Conservation (phyloP, 2,113 vertebrate species). For the Phoxinus phoxinus region DNA sequence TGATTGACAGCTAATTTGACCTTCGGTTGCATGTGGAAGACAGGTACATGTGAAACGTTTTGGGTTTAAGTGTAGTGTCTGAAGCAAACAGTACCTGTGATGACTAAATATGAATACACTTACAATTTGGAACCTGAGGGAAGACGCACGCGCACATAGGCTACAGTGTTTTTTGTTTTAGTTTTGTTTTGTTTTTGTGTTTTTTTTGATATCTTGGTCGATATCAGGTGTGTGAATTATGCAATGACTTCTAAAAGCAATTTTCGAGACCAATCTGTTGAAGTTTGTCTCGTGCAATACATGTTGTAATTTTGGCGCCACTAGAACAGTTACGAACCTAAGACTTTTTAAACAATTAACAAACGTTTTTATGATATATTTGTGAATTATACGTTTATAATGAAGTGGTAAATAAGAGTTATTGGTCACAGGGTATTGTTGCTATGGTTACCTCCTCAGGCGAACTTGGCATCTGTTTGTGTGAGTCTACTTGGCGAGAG, state of each 20-base stretch:
- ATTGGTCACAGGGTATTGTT: not conserved
- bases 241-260: not conserved
- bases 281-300: not conserved
- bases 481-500: not conserved
- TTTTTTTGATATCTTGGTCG: too few species aligned
- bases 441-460: slow-evolving; percentile 16
- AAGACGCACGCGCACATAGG: not conserved
- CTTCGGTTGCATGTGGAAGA: slow-evolving; percentile 20
- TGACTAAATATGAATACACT: not conserved
- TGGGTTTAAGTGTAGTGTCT: not conserved
- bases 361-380: not conserved
- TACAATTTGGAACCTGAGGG: not conserved
- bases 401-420: not conserved
- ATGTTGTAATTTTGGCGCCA: not conserved
- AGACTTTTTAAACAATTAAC: not conserved
- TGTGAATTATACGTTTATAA: not conserved
- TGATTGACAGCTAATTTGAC: slow-evolving; percentile 40
- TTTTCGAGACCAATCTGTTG: not conserved
- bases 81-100: slow-evolving; percentile 7
- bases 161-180: not conserved
- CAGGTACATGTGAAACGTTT: not conserved
- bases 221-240: not conserved
- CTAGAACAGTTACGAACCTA: not conserved
- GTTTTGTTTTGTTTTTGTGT: too few species aligned
- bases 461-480: not conserved